Conservation (phyloP, 2,113 vertebrate genomes). For the Percina caprodes region DNA sequence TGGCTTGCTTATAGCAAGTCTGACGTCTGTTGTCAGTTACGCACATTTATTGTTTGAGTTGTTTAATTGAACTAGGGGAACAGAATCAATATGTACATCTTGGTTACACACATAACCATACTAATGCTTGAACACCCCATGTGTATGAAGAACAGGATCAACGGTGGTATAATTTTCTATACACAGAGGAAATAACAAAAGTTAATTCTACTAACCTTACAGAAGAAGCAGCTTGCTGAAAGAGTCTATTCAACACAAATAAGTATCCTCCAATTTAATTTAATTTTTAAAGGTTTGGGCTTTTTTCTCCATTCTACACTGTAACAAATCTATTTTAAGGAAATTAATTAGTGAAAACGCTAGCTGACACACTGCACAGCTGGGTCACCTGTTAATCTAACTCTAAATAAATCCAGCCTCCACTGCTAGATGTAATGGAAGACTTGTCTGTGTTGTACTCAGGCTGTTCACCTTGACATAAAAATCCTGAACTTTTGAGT, state of each 20-base stretch:
- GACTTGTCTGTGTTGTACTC: background rate
- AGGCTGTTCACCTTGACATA: background rate
- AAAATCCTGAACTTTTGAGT: background rate
- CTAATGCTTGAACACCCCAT: background rate
- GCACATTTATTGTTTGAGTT: slow-evolving; percentile 12
- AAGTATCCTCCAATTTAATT: slow-evolving; percentile 4
- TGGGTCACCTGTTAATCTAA: background rate
- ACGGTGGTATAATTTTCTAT: background rate
- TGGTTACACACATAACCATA: background rate
- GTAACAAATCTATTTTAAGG: background rate
- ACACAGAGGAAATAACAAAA: background rate
- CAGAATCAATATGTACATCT: background rate
- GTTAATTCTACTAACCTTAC: background rate
- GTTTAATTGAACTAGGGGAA: background rate
- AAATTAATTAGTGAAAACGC: background rate
- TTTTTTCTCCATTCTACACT: background rate
- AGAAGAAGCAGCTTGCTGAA: background rate
- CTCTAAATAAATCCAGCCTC: background rate
- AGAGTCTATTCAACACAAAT: too few relatives aligned
- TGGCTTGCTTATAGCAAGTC: slow-evolving; percentile 18
- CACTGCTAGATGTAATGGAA: background rate
- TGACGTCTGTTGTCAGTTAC: slow-evolving; percentile 6
- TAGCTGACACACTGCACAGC: background rate
- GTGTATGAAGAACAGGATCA: background rate
- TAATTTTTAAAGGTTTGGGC: background rate